Evolutionary conservation across 2,888 invertebrate genomes (phyloP).

Genomic region (Pteria penguin): DNA sequence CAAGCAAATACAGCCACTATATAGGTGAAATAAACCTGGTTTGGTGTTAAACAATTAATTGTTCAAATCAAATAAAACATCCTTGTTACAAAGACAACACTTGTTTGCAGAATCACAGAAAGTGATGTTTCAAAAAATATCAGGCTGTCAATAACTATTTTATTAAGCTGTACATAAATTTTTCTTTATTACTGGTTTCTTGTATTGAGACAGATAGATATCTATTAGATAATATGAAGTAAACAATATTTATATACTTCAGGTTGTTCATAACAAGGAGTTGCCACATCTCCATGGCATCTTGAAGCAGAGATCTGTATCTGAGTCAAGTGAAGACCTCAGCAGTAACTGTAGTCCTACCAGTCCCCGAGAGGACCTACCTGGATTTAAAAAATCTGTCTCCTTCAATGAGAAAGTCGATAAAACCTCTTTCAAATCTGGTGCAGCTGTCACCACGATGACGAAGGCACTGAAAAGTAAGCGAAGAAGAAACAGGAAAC

Average conservation of each 20-base stretch:
- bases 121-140: too few relatives aligned
- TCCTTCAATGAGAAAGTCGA: conserved; percentile 77
- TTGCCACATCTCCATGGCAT: conserved; percentile 72
- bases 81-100: too few relatives aligned
- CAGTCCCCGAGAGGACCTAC: conserved; percentile 54
- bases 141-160: too few relatives aligned
- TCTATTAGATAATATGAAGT: too few relatives aligned
- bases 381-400: conserved; percentile 70
- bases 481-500: conserved; percentile 68
- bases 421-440: conserved; percentile 71
- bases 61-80: too few relatives aligned
- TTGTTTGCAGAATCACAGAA: too few relatives aligned
- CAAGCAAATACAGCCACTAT: too few relatives aligned
- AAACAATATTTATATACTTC: not conserved
- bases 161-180: too few relatives aligned
- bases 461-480: conserved; percentile 75
- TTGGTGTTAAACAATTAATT: too few relatives aligned
- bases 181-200: too few relatives aligned
- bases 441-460: conserved; percentile 74
- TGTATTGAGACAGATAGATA: too few relatives aligned
- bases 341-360: conserved; percentile 37
- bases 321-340: conserved; percentile 82
- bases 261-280: conserved; percentile 66
- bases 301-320: conserved; percentile 80
- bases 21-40: too few relatives aligned